phyloP scores from a whole-genome alignment of 1,140 invertebrate genomes.

The Reticulitermes speratus region DNA sequence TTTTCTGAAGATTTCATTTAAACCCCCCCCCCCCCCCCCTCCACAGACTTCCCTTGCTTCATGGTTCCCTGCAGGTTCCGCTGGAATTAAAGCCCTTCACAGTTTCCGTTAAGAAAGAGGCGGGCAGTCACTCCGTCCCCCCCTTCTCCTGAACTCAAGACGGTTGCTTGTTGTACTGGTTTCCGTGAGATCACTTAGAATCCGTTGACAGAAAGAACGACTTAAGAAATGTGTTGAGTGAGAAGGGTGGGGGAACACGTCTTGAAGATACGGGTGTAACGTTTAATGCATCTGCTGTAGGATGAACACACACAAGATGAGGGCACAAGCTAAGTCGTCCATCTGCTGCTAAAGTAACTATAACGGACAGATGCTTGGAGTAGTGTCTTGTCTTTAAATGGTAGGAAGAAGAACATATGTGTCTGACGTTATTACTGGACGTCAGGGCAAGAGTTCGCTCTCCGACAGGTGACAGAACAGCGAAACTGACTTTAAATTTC shows the following conservation, averaged over 20 bases:
- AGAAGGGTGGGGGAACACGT: background rate
- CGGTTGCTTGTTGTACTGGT: conserved; percentile 13
- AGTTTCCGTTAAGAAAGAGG: conserved; percentile 7
- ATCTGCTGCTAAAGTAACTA: background rate
- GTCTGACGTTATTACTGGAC: background rate
- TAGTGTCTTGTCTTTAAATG: background rate
- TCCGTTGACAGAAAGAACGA: background rate
- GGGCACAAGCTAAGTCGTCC: background rate
- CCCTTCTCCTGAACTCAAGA: background rate
- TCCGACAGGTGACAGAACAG: background rate
- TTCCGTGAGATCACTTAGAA: background rate
- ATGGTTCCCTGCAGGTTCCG: background rate
- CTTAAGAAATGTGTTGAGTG: background rate
- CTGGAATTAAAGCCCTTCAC: background rate
- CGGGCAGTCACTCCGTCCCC: background rate
- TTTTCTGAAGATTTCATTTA: background rate
- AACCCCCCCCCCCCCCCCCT: background rate
- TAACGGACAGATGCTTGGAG: background rate
- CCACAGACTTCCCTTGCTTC: background rate
- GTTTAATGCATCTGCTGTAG: background rate
- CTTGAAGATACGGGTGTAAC: background rate
- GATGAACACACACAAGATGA: background rate
- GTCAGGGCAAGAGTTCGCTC: background rate
- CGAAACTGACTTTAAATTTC: background rate
- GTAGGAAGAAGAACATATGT: background rate